Base-by-base conservation (phyloP, 2,888 invertebrate genomes). In the Plebejus melissa region DNA sequence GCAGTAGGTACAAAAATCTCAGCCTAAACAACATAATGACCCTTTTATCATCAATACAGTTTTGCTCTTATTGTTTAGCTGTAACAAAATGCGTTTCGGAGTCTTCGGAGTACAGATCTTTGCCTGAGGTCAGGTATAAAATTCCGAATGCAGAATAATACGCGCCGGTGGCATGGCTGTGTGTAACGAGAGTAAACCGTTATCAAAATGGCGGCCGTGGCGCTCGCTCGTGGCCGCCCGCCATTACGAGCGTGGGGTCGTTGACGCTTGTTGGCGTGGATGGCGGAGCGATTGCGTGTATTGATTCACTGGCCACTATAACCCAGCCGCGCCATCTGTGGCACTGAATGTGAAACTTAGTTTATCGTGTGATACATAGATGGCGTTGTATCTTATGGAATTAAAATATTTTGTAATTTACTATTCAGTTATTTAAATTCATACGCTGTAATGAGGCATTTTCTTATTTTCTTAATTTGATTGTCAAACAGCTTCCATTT, bases 191-290 rank as follows among this genome's bases (percentile, higher is more conserved):
- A 78, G 85, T 83, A 83, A 83, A 86, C 88, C 88, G 89, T 90
- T 90, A 90, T 88, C 90, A 91, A 93, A 89, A 93, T 93, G 92
- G 84, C 91, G 13, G 65, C 32, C 65, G 65, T 36, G 88, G 84
- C 87, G 85, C 84, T 83, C 83, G 84, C 83, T 78, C 78, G 82
- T 79, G 85, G 80, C 50, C 36, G 74, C 69, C 69, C 28, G 84
- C 83, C 84, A 83, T 83, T 83, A 83, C 81, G 80, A 80, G 82
- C 79, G 85, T 76, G 79, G 85, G 91, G 91, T 92, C 91, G 91
- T 90, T 91, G 92, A 91, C 91, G 91, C 84, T 82, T 78, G 80
- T 78, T 81, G 82, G 83, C 83, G 85, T 82, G 83, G n/a, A n/a
- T n/a, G n/a, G 85, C 82, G 82, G 81, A 82, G 82, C 36, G 54